Base-by-base conservation (phyloP, 2,888 invertebrate species). In the Anticlea derivata region DNA sequence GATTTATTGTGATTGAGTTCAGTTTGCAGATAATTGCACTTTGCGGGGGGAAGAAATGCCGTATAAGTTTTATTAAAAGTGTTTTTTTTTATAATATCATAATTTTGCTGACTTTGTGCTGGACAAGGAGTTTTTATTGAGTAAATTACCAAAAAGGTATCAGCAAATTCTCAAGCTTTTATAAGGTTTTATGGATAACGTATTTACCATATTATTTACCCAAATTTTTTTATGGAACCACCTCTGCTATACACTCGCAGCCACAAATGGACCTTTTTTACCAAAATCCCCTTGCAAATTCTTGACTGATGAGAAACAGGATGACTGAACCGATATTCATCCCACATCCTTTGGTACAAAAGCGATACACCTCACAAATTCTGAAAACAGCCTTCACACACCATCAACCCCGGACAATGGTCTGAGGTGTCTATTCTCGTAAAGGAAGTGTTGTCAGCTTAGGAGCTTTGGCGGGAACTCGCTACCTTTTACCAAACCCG, bases 1-100 rank as follows among this genome's bases (percentile, higher is more conserved):
- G 47, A 45, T 45, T 55, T 60, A 48, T 55, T 53, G 58, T 55
- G 53, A 55, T 51, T 29, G 52, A 48, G 45, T 23, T 49, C 34
- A 29, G 37, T 30, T 23, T 40, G 50, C 31, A 20, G 30, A 31
- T 51, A 41, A 46, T 45, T 46, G 40, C 40, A 40, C 34, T 37
- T 13, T n/a, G n/a, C 27, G 17, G 13, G 4, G 23, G 22, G 12
- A 37, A 29, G 35, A 37, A 23, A 47, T 11, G 35, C 30, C 43
- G 40, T 34, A 26, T n/a, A n/a, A n/a, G n/a, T n/a, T n/a, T n/a
- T n/a, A n/a, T n/a, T n/a, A n/a, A n/a, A n/a, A n/a, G n/a, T n/a
- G n/a, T n/a, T n/a, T n/a, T n/a, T n/a, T n/a, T n/a, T n/a, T n/a
- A n/a, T n/a, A n/a, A n/a, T n/a, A n/a, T n/a, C n/a, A n/a, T n/a